These are phyloP conservation scores for Drosophila quasianomalipes DNA, from an alignment of 2,888 invertebrate genomes.

Conservation along the genomic window DNA sequence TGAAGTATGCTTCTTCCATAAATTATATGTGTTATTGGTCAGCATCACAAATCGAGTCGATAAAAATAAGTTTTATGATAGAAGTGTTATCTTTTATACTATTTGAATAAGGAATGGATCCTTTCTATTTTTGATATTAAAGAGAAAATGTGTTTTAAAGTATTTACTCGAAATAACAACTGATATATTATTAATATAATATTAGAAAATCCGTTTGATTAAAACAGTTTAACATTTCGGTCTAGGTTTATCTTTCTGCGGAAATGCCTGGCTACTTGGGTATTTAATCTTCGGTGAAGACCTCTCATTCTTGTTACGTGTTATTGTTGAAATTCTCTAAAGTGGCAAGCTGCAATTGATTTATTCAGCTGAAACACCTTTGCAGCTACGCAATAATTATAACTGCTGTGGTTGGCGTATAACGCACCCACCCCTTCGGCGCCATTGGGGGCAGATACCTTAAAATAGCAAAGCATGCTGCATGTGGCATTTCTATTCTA, in stretches of 20 bases:
- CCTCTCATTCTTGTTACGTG: neutral
- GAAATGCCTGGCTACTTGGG: neutral
- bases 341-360: constrained; percentile 8
- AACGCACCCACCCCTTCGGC: neutral
- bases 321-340: constrained; percentile 9
- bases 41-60: too few relatives aligned
- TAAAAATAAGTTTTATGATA: neutral
- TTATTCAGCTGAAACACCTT: constrained; percentile 24
- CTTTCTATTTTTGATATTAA: neutral
- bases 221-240: neutral
- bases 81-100: neutral
- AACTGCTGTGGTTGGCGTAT: constrained; percentile 19
- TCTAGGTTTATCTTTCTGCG: neutral
- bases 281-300: too few relatives aligned
- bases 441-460: constrained; percentile 6
- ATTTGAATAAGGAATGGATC: neutral
- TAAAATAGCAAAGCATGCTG: constrained; percentile 45
- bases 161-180: neutral
- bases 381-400: constrained; percentile 22
- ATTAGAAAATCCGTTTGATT: too few relatives aligned
- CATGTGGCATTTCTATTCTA: constrained; percentile 40
- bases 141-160: neutral
- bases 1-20: neutral
- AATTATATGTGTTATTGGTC: neutral
- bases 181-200: too few relatives aligned